Percentiles rank a stretch among this genome's conserved stretches.
phyloP scores from a whole-genome alignment of 1,140 invertebrate genomes.

The Ridgeia piscesae region DNA sequence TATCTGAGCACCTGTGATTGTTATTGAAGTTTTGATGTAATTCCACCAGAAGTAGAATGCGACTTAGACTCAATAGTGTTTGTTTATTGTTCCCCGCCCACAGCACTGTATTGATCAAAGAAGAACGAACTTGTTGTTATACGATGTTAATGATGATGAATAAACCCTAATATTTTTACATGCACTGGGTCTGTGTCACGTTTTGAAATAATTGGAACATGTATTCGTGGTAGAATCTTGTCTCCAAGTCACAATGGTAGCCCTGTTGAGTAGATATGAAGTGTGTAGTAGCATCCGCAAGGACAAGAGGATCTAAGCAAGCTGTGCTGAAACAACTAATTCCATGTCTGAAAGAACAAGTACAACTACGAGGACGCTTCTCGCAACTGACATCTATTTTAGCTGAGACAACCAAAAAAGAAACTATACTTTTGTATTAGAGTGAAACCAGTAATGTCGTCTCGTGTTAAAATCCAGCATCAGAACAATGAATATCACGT shows the following conservation, averaged over 20 bases:
- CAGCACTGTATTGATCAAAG: background rate
- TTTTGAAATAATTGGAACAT: background rate
- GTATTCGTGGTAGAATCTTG: background rate
- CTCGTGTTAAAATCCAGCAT: too few species aligned
- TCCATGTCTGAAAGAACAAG: too few species aligned
- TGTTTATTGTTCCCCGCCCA: background rate
- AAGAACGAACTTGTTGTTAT: background rate
- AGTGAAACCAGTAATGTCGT: too few species aligned
- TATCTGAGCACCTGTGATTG: background rate
- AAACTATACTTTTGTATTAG: too few species aligned
- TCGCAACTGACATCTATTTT: too few species aligned
- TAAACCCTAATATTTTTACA: constrained; percentile 1
- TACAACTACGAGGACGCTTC: too few species aligned
- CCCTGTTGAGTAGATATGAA: background rate
- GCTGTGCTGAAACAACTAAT: too few species aligned
- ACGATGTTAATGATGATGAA: background rate
- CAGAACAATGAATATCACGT: too few species aligned
- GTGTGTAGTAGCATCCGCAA: too few species aligned
- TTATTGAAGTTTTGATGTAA: background rate
- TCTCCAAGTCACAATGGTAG: too few species aligned
- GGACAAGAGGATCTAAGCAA: too few species aligned
- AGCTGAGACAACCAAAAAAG: too few species aligned
- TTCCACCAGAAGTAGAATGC: background rate
- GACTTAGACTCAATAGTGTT: background rate
- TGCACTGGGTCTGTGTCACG: background rate